phyloP scores from a whole-genome alignment of 2,113 vertebrate genomes.

The Xenopus borealis region DNA sequence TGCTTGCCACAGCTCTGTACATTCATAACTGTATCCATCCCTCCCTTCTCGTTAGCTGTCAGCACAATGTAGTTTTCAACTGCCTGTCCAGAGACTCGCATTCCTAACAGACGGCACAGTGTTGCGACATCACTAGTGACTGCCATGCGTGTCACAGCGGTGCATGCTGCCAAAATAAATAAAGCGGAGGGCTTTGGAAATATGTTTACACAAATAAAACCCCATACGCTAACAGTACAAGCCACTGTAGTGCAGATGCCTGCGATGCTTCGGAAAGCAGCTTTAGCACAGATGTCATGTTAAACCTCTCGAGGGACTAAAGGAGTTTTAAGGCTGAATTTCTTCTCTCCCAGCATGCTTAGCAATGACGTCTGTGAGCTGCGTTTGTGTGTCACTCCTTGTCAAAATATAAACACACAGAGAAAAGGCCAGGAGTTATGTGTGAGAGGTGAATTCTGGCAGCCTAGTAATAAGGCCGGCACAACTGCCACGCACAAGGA shows the following conservation, averaged over 20 bases:
- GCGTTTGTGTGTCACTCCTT: constrained; percentile 22
- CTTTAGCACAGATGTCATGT: constrained; percentile 28
- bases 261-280: constrained; percentile 13
- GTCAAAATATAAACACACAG: constrained; percentile 21
- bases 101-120: background rate
- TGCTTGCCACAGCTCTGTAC: too few species aligned
- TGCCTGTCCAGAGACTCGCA: background rate
- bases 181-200: constrained; percentile 15
- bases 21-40: background rate
- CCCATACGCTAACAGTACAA: background rate
- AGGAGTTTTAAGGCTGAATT: background rate
- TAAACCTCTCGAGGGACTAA: background rate
- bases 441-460: constrained; percentile 28
- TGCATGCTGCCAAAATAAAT: constrained; percentile 18
- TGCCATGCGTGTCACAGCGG: constrained; percentile 12
- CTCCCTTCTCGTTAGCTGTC: background rate
- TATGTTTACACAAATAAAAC: constrained; percentile 28
- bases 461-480: background rate
- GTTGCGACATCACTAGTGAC: constrained; percentile 9
- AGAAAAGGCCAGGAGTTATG: constrained; percentile 24
- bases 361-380: constrained; percentile 30
- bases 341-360: background rate
- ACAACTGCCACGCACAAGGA: too few species aligned
- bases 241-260: constrained; percentile 20
- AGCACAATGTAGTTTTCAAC: background rate